Evolutionary conservation across 1,140 invertebrate genomes (phyloP), one percentile per base, ranked within the genome.

Genomic region (Drosophila nebulosa): DNA sequence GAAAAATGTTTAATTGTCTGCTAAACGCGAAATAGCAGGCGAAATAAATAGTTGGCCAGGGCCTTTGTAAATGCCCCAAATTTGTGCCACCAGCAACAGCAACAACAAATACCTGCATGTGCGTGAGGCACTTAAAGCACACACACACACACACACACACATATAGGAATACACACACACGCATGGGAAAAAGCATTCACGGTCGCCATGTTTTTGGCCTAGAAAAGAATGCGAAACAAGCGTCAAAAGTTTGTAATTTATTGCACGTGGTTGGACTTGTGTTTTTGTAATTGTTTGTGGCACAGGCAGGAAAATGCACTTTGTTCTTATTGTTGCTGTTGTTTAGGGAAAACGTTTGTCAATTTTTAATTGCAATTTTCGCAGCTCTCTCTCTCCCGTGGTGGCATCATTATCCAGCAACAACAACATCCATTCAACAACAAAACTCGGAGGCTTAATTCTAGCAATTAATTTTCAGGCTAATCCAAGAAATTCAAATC

Each of bases 401-500:
- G 50, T 52, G 63, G 46, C 81, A 61, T 86, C 72, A 84, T 83
- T 85, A 76, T 66, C 61, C 50, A 30, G n/a, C 0, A 42, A 16
- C 14, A 42, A 42, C 39, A 42, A 42, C 39, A 35, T 12, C 9
- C 9, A 35, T 35, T 35, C 32, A 46, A 46, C 18, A 46, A 21
- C 39, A 46, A 18, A 46, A 46, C 39, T 46, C 74, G 71, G 74
- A 74, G 69, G 71, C 80, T 81, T 89, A 79, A 86, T 90, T 86
- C 80, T 21, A 81, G 74, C 80, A 89, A 89, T 89, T 90, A 89
- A 89, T 89, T 89, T 89, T 86, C 80, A 86, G 76, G 74, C 85
- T 89, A 78, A 89, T 89, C 85, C 78, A 69, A 89, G 84, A 85
- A 80, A 80, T 89, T 89, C 75, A 85, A 89, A 78, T 89, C 68